Conservation (phyloP, 2,113 vertebrate species). For the Lonchura striata region DNA sequence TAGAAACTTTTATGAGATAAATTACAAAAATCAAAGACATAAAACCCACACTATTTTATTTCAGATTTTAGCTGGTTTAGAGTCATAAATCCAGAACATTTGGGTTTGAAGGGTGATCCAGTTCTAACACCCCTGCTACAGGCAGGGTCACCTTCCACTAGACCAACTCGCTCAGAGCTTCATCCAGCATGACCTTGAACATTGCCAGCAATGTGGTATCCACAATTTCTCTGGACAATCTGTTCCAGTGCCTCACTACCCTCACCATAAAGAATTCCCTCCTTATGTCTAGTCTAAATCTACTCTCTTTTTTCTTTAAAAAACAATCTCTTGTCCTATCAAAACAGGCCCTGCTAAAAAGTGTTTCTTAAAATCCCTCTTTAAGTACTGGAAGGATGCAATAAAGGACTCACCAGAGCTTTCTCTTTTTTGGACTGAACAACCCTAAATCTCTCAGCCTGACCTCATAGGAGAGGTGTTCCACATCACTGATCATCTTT, state of each 20-base stretch:
- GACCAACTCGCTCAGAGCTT: background rate
- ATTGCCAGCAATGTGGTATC: background rate
- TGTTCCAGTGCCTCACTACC: background rate
- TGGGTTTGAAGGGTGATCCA: background rate
- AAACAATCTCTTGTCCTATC: background rate
- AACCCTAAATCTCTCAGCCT: background rate
- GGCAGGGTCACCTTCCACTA: background rate
- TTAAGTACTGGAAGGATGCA: background rate
- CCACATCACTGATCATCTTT: background rate
- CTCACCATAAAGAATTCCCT: background rate
- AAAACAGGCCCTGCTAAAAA: background rate
- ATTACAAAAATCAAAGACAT: background rate
- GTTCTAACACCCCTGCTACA: accelerated
- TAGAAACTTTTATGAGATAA: background rate
- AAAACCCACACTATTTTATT: background rate
- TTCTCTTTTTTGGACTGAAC: background rate
- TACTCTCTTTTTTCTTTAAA: too few relatives aligned
- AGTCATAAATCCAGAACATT: background rate
- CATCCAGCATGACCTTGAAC: background rate
- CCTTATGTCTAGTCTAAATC: background rate
- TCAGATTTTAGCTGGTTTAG: background rate
- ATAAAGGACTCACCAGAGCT: background rate
- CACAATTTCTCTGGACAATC: background rate
- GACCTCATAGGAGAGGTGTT: background rate
- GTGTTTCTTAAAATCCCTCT: too few relatives aligned